phyloP scores from a whole-genome alignment of 2,888 invertebrate genomes.

The Spilosoma lubricipeda region DNA sequence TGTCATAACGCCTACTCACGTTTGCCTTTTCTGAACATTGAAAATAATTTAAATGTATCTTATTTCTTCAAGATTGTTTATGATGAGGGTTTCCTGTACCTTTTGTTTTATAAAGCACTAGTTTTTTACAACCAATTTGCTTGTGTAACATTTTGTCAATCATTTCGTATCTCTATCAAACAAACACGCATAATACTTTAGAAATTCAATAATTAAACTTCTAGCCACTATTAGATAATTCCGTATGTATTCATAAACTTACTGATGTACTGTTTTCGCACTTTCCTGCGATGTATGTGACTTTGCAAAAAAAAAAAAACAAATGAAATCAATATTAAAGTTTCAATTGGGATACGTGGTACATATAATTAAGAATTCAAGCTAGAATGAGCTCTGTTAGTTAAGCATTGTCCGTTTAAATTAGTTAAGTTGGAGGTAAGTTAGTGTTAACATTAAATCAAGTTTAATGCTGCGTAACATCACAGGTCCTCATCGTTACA shows the following conservation, averaged over 20 bases:
- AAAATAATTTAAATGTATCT: neutral
- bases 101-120: neutral
- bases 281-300: too few species aligned
- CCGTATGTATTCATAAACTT: too few species aligned
- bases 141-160: neutral
- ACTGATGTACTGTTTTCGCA: too few species aligned
- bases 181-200: too few species aligned
- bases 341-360: too few species aligned
- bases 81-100: neutral
- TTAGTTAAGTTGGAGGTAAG: neutral
- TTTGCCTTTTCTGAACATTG: neutral
- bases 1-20: constrained; percentile 14
- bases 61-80: neutral
- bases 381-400: too few species aligned
- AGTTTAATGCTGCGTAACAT: neutral
- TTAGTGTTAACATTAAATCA: neutral
- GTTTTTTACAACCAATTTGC: neutral
- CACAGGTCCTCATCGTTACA: neutral
- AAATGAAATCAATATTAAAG: too few species aligned
- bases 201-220: too few species aligned
- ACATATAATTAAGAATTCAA: too few species aligned
- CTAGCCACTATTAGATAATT: too few species aligned
- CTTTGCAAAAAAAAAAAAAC: too few species aligned
- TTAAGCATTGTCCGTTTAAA: too few species aligned
- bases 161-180: neutral